Base-by-base conservation (phyloP, 53 echinoderm and acorn worm genomes). In the Apostichopus leukothele region DNA sequence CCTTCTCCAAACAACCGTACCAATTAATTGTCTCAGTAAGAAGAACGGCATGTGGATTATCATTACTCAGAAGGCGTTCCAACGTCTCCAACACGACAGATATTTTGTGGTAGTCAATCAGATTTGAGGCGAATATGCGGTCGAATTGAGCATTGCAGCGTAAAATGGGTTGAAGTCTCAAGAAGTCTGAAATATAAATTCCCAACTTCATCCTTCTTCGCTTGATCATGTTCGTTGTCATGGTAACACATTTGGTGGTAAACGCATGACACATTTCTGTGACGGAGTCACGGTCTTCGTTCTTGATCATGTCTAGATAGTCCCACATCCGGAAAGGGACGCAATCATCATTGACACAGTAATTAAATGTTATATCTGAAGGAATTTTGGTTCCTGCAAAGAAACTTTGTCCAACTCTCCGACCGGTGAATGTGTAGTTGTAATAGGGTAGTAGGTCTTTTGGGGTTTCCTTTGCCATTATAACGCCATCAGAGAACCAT, bases 401-500 rank as follows among this genome's bases (percentile, higher is more conserved):
- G 0, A 25, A 55, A 1, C 16, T 26, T 14, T 21, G 4, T 4
- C 53, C 21, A 16, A 12, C 10, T 25, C 16, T 27, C 5, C 73
- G 71, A 20, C 73, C 73, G 67, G 86, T 86, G 5, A 86, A 53
- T 3, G 86, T 86, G 5, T 51, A 73, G 73, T 86, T 86, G 73
- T 25, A 68, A 73, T 71, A 86, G 5, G 73, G 27, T 52, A 86
- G 52, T 53, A 59, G 7, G 8, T 54, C 22, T 7, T 66, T 59
- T 20, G 23, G 22, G 11, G 55, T 53, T n/a, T 23, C 22, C 11
- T 21, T 14, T 19, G 50, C 19, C 51, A 51, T 60, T 14, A 84
- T 74, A 14, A 86, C 55, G 5, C 86, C 86, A 19, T 86, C 74
- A 25, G 68, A 20, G 22, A 86, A 39, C 86, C 86, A 86, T 73